Evolutionary conservation across 2,888 invertebrate genomes (phyloP).

Genomic region (Fragum fragum): DNA sequence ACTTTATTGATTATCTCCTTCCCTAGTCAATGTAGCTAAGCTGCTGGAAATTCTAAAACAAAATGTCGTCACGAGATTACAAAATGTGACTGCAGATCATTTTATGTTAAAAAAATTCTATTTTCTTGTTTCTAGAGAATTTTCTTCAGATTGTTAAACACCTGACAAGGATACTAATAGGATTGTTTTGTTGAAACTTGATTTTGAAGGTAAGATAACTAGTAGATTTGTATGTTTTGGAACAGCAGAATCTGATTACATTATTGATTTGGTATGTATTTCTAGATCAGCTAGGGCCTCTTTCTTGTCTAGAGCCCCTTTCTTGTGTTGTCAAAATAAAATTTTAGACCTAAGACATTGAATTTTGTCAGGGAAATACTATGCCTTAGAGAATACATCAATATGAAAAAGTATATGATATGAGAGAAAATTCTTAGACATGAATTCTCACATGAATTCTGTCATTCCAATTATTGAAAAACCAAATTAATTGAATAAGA

Average conservation of each 20-base stretch:
- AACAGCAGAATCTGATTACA: not conserved
- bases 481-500: too few relatives aligned
- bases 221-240: not conserved
- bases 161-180: slow-evolving; percentile 4
- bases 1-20: slow-evolving; percentile 51
- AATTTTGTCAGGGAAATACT: too few relatives aligned
- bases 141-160: not conserved
- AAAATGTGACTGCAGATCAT: slow-evolving; percentile 57
- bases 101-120: not conserved
- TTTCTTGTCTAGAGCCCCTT: too few relatives aligned
- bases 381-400: too few relatives aligned
- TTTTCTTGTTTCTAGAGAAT: not conserved
- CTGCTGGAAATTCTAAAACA: slow-evolving; percentile 38
- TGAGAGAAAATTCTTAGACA: too few relatives aligned
- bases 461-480: too few relatives aligned
- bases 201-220: slow-evolving; percentile 13
- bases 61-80: slow-evolving; percentile 47
- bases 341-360: too few relatives aligned
- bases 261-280: slow-evolving; percentile 1
- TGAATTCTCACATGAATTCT: too few relatives aligned
- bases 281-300: not conserved
- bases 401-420: too few relatives aligned
- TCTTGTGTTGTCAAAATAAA: too few relatives aligned
- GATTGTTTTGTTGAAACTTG: not conserved
- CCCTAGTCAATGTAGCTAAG: slow-evolving; percentile 32